Conservation (phyloP, 23 tunicate genomes). For the Clavelina lepadiformis region DNA sequence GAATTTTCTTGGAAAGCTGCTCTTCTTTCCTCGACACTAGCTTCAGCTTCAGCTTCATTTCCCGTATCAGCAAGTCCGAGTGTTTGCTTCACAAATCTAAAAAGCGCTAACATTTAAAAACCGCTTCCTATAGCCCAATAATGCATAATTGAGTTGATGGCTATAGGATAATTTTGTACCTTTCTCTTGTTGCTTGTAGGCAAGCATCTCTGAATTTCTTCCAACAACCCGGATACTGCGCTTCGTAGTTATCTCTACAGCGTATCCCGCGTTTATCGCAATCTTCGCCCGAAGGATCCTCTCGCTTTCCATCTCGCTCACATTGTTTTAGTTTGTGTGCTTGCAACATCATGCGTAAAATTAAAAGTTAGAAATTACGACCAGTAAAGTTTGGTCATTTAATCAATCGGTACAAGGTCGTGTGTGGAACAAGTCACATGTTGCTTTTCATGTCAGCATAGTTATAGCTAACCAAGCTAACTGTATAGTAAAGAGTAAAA, state of each 20-base stretch:
- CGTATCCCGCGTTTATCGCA: slow-evolving; percentile 16
- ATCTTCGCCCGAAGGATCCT: neutral
- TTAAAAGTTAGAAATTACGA: too few species aligned
- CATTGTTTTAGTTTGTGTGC: slow-evolving; percentile 5
- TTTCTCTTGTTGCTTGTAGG: slow-evolving; percentile 1
- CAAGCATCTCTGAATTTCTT: slow-evolving; percentile 15
- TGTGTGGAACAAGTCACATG: too few species aligned
- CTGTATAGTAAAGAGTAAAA: too few species aligned
- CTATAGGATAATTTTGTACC: too few species aligned
- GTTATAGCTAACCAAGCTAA: too few species aligned
- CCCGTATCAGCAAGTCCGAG: neutral
- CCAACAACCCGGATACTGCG: slow-evolving; percentile 32
- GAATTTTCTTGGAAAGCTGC: slow-evolving; percentile 19
- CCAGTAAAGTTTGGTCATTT: too few species aligned
- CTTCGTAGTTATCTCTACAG: slow-evolving; percentile 13
- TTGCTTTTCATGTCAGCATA: too few species aligned
- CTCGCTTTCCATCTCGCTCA: slow-evolving; percentile 11
- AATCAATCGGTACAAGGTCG: too few species aligned
- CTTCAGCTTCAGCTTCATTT: slow-evolving; percentile 36
- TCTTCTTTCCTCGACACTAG: slow-evolving; percentile 31
- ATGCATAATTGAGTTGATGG: too few species aligned
- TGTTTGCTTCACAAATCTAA: neutral
- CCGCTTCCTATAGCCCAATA: too few species aligned
- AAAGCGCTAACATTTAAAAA: neutral
- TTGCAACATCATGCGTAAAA: too few species aligned